Conservation (phyloP, 2,797 vertebrate genomes). For the Spinus olivaceus region DNA sequence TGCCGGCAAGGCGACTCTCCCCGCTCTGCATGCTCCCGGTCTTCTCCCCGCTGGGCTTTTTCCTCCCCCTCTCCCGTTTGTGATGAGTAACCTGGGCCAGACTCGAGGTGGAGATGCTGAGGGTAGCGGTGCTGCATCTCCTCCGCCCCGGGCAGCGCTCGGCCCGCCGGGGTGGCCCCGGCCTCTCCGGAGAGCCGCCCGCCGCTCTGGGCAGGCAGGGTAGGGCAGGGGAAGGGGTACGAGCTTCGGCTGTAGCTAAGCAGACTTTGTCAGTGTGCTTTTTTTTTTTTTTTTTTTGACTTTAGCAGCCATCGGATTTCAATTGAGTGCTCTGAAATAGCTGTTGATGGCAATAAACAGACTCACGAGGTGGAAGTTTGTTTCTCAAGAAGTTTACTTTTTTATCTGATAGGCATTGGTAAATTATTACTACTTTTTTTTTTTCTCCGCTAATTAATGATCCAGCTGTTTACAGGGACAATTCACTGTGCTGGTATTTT, state of each 20-base stretch:
- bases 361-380: conserved; percentile 35
- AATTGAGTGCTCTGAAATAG: background rate
- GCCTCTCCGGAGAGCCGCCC: background rate
- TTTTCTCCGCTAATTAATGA: conserved; percentile 50
- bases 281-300: background rate
- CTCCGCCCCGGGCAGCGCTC: background rate
- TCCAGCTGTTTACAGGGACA: conserved; percentile 75
- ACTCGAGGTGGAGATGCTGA: background rate
- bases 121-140: background rate
- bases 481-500: conserved; percentile 71
- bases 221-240: background rate
- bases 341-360: conserved; percentile 21
- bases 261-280: conserved; percentile 12
- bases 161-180: background rate
- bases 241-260: background rate
- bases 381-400: conserved; percentile 62
- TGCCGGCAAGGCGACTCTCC: background rate
- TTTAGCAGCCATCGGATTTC: conserved; percentile 27
- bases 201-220: background rate
- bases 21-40: background rate
- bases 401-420: conserved; percentile 23
- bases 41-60: background rate
- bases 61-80: background rate
- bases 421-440: background rate
- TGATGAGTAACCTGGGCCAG: background rate